Evolutionary conservation across 2,113 vertebrate species (phyloP), one percentile per base, ranked within the genome.

Genomic region (Pica pica): DNA sequence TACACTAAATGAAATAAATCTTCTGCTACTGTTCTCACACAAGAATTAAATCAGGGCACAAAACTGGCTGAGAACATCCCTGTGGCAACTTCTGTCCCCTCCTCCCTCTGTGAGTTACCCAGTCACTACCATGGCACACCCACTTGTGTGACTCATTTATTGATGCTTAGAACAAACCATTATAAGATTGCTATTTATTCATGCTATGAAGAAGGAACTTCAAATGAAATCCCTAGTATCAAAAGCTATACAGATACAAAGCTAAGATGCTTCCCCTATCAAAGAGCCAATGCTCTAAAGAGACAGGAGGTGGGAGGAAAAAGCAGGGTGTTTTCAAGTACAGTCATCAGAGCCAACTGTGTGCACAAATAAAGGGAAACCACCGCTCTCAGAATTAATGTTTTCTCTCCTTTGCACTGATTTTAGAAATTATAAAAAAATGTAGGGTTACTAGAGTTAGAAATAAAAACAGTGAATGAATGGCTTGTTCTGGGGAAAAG

Each of bases 61-160:
- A 55, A 83, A 78, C 24, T 20, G 24, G 21, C 79, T 67, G 56
- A 78, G 56, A 75, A 70, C 17, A 67, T n/a, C 64, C 80, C 80
- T 9, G 23, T 44, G 83, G 77, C 30, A 49, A 42, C 39, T 69
- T 12, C 71, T 35, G 35, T 30, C 28, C 39, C 59, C 39, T 75
- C 57, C 56, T 59, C n/a, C 28, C 39, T 12, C 10, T 18, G 24
- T 14, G 53, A 59, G 17, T 35, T 83, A 30, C 18, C 27, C 79
- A 27, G 65, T 71, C 60, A 55, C 63, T 73, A 20, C 20, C 9
- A 2, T 8, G 59, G 55, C 61, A 42, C 0, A 0, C 23, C 2
- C 8, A 1, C 52, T 86, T 12, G 18, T 2, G 19, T 8, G 5
- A 71, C 30, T 65, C 31, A 22, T 53, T 82, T 52, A 52, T 26